Percentiles rank a stretch among this genome's conserved stretches.
Evolutionary conservation across 1,140 invertebrate species (phyloP).

Genomic region (Listronotus bonariensis): DNA sequence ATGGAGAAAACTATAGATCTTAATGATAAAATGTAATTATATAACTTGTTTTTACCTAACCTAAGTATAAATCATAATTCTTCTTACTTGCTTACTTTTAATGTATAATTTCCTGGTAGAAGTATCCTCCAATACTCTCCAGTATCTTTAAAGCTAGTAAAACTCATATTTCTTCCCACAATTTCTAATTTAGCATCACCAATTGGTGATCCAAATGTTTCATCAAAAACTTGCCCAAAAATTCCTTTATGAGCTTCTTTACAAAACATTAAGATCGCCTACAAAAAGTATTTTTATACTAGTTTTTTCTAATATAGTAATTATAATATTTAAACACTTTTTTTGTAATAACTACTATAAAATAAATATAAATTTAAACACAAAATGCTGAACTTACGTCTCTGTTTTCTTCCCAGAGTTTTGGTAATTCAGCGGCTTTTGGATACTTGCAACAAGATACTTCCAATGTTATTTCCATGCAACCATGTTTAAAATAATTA

Average conservation of each 20-base stretch:
- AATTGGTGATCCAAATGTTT: slow-evolving; percentile 51
- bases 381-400: slow-evolving; percentile 48
- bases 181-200: slow-evolving; percentile 55
- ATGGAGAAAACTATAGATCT: too few species aligned
- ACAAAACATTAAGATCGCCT: slow-evolving; percentile 53
- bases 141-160: slow-evolving; percentile 39
- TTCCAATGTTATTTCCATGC: slow-evolving; percentile 72
- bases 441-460: slow-evolving; percentile 70
- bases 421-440: slow-evolving; percentile 55
- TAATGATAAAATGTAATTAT: too few species aligned
- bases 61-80: too few species aligned
- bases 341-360: too few species aligned
- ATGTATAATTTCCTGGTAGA: slow-evolving; percentile 49
- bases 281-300: not conserved
- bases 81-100: slow-evolving; percentile 45
- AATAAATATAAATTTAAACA: not conserved
- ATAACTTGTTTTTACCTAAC: too few species aligned
- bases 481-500: slow-evolving; percentile 68
- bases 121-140: slow-evolving; percentile 54
- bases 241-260: slow-evolving; percentile 57
- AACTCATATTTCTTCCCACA: slow-evolving; percentile 54
- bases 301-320: too few species aligned
- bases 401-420: slow-evolving; percentile 67
- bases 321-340: too few species aligned
- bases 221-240: slow-evolving; percentile 57